These are phyloP conservation scores for Craseonycteris thonglongyai DNA, from an alignment of 2,113 vertebrate genomes.

Conservation along the genomic window DNA sequence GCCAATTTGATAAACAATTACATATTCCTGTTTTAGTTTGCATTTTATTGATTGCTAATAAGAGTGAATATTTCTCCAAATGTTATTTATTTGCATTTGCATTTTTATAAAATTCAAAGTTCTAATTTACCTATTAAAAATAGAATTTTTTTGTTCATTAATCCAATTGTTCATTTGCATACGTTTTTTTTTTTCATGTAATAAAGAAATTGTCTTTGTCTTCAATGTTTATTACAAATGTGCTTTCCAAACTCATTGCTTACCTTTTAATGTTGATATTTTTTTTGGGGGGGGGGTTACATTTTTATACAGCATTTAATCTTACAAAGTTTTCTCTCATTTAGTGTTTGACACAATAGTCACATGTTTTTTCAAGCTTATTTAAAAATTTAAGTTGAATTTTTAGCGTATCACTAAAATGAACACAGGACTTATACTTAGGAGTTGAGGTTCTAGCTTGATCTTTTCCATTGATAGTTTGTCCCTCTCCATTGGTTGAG, in stretches of 20 bases:
- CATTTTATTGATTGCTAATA: conserved; percentile 34
- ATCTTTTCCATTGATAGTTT: background rate
- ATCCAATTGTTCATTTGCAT: conserved; percentile 41
- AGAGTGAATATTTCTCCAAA: conserved; percentile 44
- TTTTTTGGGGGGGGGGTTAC: background rate
- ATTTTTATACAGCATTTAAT: background rate
- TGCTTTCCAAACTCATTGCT: background rate
- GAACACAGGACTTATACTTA: background rate
- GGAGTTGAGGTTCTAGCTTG: background rate
- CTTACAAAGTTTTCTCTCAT: background rate
- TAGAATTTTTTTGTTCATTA: conserved; percentile 46
- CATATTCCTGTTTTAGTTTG: conserved; percentile 25
- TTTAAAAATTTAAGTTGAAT: background rate
- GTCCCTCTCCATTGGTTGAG: background rate
- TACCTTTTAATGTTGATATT: background rate
- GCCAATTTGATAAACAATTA: conserved; percentile 42
- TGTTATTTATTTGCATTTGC: conserved; percentile 43
- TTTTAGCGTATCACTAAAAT: background rate
- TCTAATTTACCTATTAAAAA: conserved; percentile 34
- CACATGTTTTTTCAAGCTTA: background rate
- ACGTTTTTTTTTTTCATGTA: background rate
- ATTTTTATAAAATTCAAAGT: conserved; percentile 29
- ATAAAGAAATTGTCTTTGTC: background rate
- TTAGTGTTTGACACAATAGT: background rate
- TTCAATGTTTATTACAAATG: background rate